phyloP scores from a whole-genome alignment of 2,113 vertebrate genomes.

The Tyrannus savana region DNA sequence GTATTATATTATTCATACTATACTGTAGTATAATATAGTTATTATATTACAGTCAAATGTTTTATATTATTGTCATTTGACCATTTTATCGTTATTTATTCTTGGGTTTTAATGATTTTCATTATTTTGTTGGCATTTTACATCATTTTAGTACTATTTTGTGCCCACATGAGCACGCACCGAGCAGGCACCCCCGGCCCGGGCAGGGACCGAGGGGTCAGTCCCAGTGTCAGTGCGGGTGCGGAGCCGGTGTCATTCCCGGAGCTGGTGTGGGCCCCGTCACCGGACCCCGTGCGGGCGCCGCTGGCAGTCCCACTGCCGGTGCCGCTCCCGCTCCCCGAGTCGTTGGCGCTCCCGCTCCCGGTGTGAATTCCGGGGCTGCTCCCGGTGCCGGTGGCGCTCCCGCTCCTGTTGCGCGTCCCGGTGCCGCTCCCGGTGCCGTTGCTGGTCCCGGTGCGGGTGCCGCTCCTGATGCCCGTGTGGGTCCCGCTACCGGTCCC shows the following conservation, averaged over 20 bases:
- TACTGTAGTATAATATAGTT: too few species aligned
- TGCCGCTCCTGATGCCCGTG: not conserved
- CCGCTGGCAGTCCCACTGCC: too few species aligned
- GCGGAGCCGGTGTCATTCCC: too few species aligned
- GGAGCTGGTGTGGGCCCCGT: not conserved
- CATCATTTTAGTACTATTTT: accelerated
- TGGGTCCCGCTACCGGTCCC: not conserved
- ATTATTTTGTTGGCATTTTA: not conserved
- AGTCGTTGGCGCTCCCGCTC: too few species aligned
- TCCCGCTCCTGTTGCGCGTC: too few species aligned
- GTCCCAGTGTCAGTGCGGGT: not conserved
- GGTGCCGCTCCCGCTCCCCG: not conserved
- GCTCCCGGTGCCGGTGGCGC: not conserved
- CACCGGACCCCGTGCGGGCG: too few species aligned
- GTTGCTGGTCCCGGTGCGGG: too few species aligned
- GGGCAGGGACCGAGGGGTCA: accelerated
- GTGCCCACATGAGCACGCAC: not conserved
- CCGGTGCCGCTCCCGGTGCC: too few species aligned
- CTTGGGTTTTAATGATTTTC: accelerated
- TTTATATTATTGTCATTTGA: too few species aligned
- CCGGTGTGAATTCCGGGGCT: too few species aligned
- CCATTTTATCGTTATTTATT: not conserved
- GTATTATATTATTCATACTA: too few species aligned
- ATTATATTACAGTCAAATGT: not conserved
- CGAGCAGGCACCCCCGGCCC: too few species aligned